phyloP scores from a whole-genome alignment of 2,113 vertebrate genomes.

The Alligator mississippiensis region DNA sequence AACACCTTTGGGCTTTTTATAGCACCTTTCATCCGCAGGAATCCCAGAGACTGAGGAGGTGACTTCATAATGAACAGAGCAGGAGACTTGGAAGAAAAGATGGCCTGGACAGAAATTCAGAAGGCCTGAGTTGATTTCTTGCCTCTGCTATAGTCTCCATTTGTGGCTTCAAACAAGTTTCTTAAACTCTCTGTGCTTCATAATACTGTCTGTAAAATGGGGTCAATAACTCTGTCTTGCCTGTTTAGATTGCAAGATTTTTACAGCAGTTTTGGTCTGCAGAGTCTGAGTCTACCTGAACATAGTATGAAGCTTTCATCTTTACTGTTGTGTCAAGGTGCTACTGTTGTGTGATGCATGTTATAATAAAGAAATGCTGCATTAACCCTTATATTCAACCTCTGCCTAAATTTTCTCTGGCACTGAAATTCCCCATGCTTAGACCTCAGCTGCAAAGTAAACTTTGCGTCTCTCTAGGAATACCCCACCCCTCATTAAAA shows the following conservation, averaged over 20 bases:
- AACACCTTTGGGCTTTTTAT: fast-evolving
- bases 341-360: background rate
- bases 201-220: background rate
- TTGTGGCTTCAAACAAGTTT: background rate
- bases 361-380: background rate
- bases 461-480: too few species aligned
- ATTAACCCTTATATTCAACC: background rate
- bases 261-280: background rate
- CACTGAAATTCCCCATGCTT: background rate
- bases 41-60: background rate
- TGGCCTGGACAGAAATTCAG: background rate
- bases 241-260: background rate
- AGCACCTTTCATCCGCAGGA: background rate
- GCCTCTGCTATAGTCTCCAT: background rate
- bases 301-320: background rate
- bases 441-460: too few species aligned
- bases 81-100: background rate
- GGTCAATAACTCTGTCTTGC: background rate
- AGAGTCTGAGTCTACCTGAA: background rate
- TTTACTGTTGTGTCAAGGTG: background rate
- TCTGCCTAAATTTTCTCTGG: background rate
- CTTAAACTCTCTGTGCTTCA: background rate
- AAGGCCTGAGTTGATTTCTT: background rate
- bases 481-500: too few species aligned
- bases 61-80: background rate